Conservation (phyloP, 2,797 vertebrate genomes). For the Galagoides demidoff region DNA sequence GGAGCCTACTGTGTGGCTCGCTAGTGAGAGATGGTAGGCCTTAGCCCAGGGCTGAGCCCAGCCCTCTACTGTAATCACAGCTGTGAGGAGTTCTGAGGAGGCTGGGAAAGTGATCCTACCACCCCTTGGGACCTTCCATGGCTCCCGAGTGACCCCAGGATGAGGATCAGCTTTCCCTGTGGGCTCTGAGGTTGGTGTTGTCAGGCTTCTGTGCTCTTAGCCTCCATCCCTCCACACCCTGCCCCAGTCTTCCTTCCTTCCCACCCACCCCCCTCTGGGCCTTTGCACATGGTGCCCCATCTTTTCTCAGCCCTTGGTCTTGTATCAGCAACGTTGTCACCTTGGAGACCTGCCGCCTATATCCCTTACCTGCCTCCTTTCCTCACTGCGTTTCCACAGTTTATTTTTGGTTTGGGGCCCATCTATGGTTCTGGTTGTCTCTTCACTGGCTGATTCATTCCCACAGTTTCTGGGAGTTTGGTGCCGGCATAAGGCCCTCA, state of each 20-base stretch:
- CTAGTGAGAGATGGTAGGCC: not conserved
- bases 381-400: fast-evolving
- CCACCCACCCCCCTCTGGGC: fast-evolving
- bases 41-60: not conserved
- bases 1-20: not conserved
- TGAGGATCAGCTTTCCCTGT: not conserved
- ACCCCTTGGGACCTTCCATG: not conserved
- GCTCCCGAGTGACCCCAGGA: not conserved
- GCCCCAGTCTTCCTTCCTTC: not conserved
- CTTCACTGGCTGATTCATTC: not conserved
- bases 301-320: not conserved
- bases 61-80: not conserved
- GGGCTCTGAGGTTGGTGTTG: not conserved
- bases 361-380: not conserved
- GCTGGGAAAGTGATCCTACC: not conserved
- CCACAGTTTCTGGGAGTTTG: not conserved
- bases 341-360: not conserved
- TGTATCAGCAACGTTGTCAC: fast-evolving
- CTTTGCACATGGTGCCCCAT: not conserved
- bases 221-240: not conserved
- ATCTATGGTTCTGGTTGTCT: not conserved
- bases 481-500: not conserved
- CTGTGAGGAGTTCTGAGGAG: not conserved
- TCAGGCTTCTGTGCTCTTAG: too few relatives aligned
- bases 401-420: not conserved